Conservation (phyloP, 2,888 invertebrate genomes). For the Microctonus aethiopoides region DNA sequence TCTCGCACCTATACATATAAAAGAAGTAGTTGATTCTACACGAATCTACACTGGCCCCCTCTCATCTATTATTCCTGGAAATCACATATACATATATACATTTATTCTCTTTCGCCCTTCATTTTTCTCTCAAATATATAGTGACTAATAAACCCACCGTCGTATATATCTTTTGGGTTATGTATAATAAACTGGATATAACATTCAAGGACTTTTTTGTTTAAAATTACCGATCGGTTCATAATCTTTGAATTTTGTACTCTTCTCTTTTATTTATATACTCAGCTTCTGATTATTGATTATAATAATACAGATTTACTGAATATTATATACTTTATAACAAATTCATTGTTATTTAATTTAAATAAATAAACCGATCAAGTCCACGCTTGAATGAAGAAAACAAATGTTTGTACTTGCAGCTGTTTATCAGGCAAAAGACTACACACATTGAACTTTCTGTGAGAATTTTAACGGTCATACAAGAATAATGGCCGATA, state of each 20-base stretch:
- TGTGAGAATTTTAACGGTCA: background rate
- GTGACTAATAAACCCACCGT: conserved; percentile 29
- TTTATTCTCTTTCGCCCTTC: conserved; percentile 19
- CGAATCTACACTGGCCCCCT: conserved; percentile 39
- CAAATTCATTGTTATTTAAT: too few species aligned
- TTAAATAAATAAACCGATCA: too few species aligned
- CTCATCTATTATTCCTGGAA: conserved; percentile 55
- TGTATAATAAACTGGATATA: background rate
- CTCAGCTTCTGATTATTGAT: background rate
- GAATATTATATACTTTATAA: too few species aligned
- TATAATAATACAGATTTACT: too few species aligned
- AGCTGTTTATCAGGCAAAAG: background rate
- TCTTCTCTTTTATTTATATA: background rate
- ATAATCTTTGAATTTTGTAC: conserved; percentile 29
- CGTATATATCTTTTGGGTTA: conserved; percentile 21
- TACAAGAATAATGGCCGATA: conserved; percentile 8
- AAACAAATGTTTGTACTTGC: conserved; percentile 2
- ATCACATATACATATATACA: conserved; percentile 33
- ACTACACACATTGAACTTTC: background rate
- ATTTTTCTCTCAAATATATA: conserved; percentile 23
- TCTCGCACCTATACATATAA: conserved; percentile 16
- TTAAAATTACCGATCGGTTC: conserved; percentile 25
- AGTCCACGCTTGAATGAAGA: background rate
- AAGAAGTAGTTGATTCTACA: background rate
- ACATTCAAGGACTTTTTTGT: background rate